A percentile compares a stretch with the other conserved stretches of the same genome.
Evolutionary conservation across 2,113 vertebrate species (phyloP).

Genomic region (Elachura formosa): DNA sequence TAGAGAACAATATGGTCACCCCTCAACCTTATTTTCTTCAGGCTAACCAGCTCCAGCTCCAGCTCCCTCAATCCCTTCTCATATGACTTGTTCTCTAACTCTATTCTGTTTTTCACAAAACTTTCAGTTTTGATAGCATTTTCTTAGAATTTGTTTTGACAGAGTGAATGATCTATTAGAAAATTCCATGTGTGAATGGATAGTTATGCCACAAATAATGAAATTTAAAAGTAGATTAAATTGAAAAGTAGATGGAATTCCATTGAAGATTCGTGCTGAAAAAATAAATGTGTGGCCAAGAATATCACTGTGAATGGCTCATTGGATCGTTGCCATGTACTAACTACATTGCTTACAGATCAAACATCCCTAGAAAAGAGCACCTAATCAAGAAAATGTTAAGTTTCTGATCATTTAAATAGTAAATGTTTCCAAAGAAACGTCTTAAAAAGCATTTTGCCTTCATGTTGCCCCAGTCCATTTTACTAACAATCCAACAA

Average conservation of each 20-base stretch:
- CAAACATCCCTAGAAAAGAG: not conserved
- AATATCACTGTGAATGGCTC: not conserved
- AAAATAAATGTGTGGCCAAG: accelerated
- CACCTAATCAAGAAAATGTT: not conserved
- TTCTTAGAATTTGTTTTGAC: not conserved
- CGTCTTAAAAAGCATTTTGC: not conserved
- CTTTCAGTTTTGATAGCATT: not conserved
- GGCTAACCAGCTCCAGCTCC: not conserved
- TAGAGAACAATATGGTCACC: not conserved
- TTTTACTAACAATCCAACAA: not conserved
- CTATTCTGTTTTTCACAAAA: not conserved
- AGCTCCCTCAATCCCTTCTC: not conserved
- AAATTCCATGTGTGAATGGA: not conserved
- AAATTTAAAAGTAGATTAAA: not conserved
- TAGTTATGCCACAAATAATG: not conserved
- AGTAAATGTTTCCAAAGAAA: not conserved
- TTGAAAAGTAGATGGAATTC: not conserved
- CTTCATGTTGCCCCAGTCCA: not conserved
- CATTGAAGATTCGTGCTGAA: not conserved
- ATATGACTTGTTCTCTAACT: not conserved
- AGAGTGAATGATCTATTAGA: not conserved
- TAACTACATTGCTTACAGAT: not conserved
- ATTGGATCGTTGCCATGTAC: not conserved
- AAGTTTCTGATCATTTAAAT: not conserved
- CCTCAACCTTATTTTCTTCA: not conserved